These are phyloP conservation scores for Acanthornis magna DNA, from an alignment of 2,797 vertebrate genomes.

Conservation along the genomic window DNA sequence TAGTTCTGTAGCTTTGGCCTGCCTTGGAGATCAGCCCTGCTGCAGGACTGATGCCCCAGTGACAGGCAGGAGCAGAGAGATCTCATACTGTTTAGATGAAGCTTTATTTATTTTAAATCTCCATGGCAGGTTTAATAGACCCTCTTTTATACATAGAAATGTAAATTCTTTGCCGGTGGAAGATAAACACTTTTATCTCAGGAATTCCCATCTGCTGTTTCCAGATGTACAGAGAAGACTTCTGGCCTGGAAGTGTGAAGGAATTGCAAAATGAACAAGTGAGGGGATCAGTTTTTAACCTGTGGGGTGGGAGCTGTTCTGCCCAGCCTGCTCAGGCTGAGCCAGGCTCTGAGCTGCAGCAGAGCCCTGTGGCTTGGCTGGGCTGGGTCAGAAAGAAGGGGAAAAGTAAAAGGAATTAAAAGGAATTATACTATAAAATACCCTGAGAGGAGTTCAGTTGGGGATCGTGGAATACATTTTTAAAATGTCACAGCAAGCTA, in stretches of 20 bases:
- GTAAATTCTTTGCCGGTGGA: neutral
- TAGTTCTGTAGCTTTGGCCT: neutral
- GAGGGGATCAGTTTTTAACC: neutral
- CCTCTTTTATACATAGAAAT: neutral
- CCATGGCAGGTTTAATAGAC: neutral
- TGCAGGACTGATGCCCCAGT: neutral
- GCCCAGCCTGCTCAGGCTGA: neutral
- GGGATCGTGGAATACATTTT: neutral
- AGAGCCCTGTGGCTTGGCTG: neutral
- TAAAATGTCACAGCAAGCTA: neutral
- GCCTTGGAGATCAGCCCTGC: neutral
- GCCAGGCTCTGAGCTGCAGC: neutral
- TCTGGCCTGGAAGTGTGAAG: neutral
- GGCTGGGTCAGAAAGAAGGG: neutral
- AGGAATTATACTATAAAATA: neutral
- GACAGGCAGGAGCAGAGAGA: neutral
- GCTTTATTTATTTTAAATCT: neutral
- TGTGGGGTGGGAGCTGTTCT: neutral
- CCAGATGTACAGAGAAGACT: neutral
- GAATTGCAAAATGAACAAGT: neutral
- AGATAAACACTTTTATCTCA: slow-evolving; percentile 11
- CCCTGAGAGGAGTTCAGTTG: neutral
- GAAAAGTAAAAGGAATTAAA: neutral
- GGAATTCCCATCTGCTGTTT: neutral
- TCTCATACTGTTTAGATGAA: neutral